Percentiles rank a stretch among this genome's conserved stretches.
Conservation (phyloP, 2,888 invertebrate species). For the Lasioglossum figueresi region DNA sequence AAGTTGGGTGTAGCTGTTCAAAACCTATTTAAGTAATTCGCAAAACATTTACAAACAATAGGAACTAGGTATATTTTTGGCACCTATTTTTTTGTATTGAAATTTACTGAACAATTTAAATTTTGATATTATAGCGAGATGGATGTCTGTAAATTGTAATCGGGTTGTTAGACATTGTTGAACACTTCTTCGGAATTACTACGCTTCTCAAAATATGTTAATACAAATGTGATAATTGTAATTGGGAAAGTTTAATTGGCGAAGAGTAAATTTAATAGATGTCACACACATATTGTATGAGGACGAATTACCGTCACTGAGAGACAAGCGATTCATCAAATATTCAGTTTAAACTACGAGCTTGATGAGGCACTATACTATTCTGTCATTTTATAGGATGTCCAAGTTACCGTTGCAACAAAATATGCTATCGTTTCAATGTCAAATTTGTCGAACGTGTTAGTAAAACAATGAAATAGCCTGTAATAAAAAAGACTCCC, state of each 20-base stretch:
- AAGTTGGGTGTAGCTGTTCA: background rate
- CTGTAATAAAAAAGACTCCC: background rate
- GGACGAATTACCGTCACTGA: background rate
- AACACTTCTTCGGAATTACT: background rate
- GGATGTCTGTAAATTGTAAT: background rate
- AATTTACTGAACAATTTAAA: background rate
- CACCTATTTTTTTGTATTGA: background rate
- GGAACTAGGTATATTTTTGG: background rate
- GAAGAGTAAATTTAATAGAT: conserved; percentile 9
- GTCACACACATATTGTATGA: background rate
- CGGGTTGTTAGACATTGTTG: background rate
- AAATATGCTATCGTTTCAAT: background rate
- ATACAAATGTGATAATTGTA: background rate
- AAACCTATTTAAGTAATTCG: background rate
- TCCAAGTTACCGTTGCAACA: background rate
- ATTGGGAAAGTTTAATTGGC: background rate
- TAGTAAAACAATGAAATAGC: background rate
- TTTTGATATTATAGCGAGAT: background rate
- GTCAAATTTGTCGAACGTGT: background rate
- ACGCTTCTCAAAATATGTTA: background rate
- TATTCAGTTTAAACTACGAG: conserved; percentile 15
- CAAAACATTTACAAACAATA: background rate
- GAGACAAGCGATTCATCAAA: conserved; percentile 7
- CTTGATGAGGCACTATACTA: conserved; percentile 15
- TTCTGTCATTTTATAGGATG: background rate